Base-by-base conservation (phyloP, 2,797 vertebrate species). In the Pteropus rufus region DNA sequence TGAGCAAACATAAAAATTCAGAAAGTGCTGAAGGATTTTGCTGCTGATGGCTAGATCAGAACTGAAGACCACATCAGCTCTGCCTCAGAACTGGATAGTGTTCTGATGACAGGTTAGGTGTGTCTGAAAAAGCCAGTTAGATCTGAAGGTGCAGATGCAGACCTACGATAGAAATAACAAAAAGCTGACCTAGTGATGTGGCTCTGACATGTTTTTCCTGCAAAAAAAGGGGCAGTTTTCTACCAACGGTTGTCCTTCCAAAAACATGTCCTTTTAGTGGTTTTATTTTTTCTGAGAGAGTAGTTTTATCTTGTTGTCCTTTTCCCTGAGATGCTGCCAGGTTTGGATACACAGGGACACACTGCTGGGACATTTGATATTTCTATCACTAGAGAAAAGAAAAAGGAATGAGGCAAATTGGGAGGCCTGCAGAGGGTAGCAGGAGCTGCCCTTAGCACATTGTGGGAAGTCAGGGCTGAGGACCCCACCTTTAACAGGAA, bases 251-350 rank as follows among this genome's bases (percentile, higher is more conserved):
- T 89, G 26, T 12, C 73, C 91, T 98, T 97, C 89, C 94, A 31
- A 96, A 97, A 97, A 94, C 93, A 94, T 83, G 15, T 58, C 96
- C 92, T 75, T 81, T 26, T 95, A 70, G 83, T 97, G 95, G 95
- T 95, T 90, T 98, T 62, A 62, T 62, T 62, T 96, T 93, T 93
- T 96, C 92, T 90, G 73, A 93, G 89, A 93, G 76, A 82, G 85
- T 41, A 64, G 76, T 85, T 98, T 98, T 95, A 97, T 98, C 97
- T 97, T 98, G 96, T 97, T 98, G 97, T 97, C 95, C 95, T 98
- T 97, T 97, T 97, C 90, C 96, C 97, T 96, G 94, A 98, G 96
- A 95, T 94, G 72, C 92, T 97, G 96, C 97, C 97, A 97, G 97
- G 97, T 98, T 98, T 98, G 98, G 95, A 97, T 95, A 94, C 98